Conservation (phyloP, 2,888 invertebrate species). For the Lasioglossum calceatum region DNA sequence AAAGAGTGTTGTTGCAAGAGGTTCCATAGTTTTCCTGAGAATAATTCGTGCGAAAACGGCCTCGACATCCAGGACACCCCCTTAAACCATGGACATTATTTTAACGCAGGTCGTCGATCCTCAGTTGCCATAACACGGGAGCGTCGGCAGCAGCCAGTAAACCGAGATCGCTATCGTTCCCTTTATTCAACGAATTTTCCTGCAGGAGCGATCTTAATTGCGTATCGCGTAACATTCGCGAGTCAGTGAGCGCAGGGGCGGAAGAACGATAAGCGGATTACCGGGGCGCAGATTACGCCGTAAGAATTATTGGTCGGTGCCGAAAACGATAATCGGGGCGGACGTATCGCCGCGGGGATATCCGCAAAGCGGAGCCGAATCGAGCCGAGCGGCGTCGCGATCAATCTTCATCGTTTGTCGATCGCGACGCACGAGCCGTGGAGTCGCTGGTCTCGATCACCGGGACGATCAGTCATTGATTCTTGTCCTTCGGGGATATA, state of each 20-base stretch:
- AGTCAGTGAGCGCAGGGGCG: conserved; percentile 6
- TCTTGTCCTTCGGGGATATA: conserved; percentile 52
- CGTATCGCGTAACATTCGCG: conserved; percentile 46
- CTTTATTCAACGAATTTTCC: conserved; percentile 40
- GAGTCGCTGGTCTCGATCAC: conserved; percentile 22
- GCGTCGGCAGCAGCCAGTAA: background rate
- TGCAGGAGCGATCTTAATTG: conserved; percentile 48
- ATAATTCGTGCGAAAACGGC: too few species aligned
- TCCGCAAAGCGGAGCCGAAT: background rate
- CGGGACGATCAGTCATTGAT: conserved; percentile 66
- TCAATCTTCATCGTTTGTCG: conserved; percentile 76
- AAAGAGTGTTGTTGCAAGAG: too few species aligned
- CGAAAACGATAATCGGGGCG: conserved; percentile 57
- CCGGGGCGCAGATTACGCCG: conserved; percentile 41
- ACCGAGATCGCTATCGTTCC: conserved; percentile 19
- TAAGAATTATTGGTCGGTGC: conserved; percentile 56
- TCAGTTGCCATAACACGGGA: background rate
- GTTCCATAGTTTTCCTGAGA: background rate
- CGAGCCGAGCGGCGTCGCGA: conserved; percentile 42
- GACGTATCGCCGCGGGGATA: conserved; percentile 20
- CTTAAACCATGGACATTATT: background rate
- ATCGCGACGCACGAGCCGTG: conserved; percentile 37
- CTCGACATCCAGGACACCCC: too few species aligned
- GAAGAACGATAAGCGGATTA: conserved; percentile 50
- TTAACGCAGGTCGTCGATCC: background rate